Evolutionary conservation across 2,888 invertebrate genomes (phyloP), one percentile per base, ranked within the genome.

Genomic region (Andrena bicolor): DNA sequence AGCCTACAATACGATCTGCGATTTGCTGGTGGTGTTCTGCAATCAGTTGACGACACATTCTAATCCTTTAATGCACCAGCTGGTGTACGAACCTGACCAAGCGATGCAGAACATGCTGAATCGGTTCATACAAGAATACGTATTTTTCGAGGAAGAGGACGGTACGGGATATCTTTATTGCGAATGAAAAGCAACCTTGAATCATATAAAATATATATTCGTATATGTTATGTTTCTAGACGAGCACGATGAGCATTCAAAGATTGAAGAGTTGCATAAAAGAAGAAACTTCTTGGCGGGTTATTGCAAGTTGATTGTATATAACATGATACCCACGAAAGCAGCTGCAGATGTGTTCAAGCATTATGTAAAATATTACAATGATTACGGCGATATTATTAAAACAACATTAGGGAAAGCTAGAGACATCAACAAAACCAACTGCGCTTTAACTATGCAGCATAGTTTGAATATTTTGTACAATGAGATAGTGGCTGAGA

Each of bases 321-420:
- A 99, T 95, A 99, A 99, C 94, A 98, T 99, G 88, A 96, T 99
- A 94, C 98, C 98, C 35, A 98, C 99, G 1, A 96, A 97, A 92
- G 96, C 97, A 89, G 99, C 98, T 16, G 97, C 99, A 0, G 98
- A 98, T 93, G 97, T 99, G 77, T 99, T 99, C 94, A 98, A 99
- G 94, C 98, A 99, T 94, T 99, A 99, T 94, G 98, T 99, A 80
- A 98, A 98, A 96, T 99, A 98, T 94, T 99, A 99, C 94, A 98
- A 99, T 93, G 99, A 99, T 94, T 99, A 99, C 94, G 99, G 99
- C 68, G 99, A 99, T 94, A 99, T 99, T 70, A 97, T 99, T 88
- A 99, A 99, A 95, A 97, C 98, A 49, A 99, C 99, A 10, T 95
- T 99, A 90, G 98, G 98, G 90, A 99, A 99, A 94, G 98, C 99